Base-by-base conservation (phyloP, 2,888 invertebrate species). In the Synergus gifuensis region DNA sequence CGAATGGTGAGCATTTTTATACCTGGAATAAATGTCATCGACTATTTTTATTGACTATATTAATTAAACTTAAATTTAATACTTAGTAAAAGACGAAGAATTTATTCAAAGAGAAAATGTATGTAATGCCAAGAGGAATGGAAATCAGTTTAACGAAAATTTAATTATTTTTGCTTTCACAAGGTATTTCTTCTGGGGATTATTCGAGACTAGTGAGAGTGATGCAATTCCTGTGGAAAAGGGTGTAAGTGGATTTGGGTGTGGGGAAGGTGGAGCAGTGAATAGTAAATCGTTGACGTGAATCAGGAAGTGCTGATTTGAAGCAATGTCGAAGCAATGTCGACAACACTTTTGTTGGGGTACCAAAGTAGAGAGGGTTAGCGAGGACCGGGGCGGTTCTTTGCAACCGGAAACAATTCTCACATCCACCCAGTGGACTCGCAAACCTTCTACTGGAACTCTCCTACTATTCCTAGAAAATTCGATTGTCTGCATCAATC, bases 331-430 rank as follows among this genome's bases (percentile, higher is more conserved):
- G 73, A 49, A 36, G 54, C 73, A 40, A 49, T 73, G 73, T 73
- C 54, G 73, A 73, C 54, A 73, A 73, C 49, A 73, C 73, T 54
- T 73, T 73, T 54, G 73, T 58, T 49, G 40, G 54, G 73, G 54
- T 73, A 58, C 54, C 18, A 54, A 73, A 73, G 40, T 73, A 12
- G 62, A 62, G 62, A 62, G 62, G 62, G 62, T 22, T 28, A 14
- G 62, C 12, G 62, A 62, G 62, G 62, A 62, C 62, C 62, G 5
- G 62, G 62, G 62, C 62, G 62, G 54, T 73, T 49, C 73, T 73
- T 73, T 73, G 73, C 54, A 58, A 73, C 73, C 73, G 73, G 73
- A 73, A 73, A 73, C 73, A 73, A 73, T 73, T 54, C 11, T 73
- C 4, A 28, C 62, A 62, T 28, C 28, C 28, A 28, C 62, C 22